Evolutionary conservation across 2,888 invertebrate genomes (phyloP).

Genomic region (Heliconius charithonia): DNA sequence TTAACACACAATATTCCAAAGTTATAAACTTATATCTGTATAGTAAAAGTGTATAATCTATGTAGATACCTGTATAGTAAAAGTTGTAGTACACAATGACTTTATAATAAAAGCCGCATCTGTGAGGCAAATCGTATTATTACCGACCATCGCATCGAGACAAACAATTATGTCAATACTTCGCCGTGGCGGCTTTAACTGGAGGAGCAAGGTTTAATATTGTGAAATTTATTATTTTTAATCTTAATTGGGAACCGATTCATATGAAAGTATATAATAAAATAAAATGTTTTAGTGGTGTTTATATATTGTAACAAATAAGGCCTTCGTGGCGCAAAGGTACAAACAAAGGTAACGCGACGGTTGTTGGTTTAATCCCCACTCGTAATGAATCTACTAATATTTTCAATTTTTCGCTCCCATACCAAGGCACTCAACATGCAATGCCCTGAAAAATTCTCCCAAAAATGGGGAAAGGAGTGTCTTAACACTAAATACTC

Average conservation of each 20-base stretch:
- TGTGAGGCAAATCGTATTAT: constrained; percentile 22
- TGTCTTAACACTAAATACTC: too few species aligned
- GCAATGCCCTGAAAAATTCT: too few species aligned
- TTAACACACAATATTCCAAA: background rate
- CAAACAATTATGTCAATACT: constrained; percentile 24
- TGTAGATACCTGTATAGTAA: constrained; percentile 2
- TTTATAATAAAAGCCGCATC: constrained; percentile 21
- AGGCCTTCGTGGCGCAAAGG: too few species aligned
- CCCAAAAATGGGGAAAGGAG: too few species aligned
- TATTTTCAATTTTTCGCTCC: too few species aligned
- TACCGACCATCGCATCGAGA: constrained; percentile 24
- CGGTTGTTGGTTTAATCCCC: too few species aligned
- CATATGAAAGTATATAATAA: background rate
- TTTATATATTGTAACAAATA: too few species aligned
- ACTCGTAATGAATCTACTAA: too few species aligned
- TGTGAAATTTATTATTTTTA: background rate
- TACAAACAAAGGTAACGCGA: too few species aligned
- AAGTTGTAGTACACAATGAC: constrained; percentile 5
- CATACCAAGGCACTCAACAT: too few species aligned
- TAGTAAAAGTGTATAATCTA: too few species aligned
- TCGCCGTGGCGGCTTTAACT: constrained; percentile 12
- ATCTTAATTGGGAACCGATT: background rate
- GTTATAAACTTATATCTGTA: background rate
- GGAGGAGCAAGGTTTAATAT: background rate
- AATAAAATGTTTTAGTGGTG: too few species aligned